Evolutionary conservation across 23 tunicate species (phyloP).

Genomic region (Halocynthia aurantium): DNA sequence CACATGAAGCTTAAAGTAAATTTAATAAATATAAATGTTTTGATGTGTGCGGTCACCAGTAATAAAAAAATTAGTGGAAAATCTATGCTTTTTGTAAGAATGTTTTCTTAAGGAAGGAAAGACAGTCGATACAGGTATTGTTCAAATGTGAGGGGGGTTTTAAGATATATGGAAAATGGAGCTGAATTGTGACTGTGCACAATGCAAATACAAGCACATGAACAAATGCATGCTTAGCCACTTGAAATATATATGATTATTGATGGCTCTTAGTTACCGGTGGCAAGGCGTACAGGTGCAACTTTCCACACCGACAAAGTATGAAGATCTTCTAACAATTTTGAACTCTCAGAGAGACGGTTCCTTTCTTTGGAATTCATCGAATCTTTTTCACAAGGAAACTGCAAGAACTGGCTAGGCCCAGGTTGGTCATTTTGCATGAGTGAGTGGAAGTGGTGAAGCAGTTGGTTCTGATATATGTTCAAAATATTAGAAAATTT

Average conservation of each 20-base stretch:
- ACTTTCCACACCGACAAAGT: slow-evolving; percentile 66
- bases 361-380: not conserved
- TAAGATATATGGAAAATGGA: not conserved
- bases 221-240: too few species aligned
- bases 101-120: too few species aligned
- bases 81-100: too few species aligned
- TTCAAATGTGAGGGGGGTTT: too few species aligned
- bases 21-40: not conserved
- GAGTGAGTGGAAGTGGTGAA: slow-evolving; percentile 38
- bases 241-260: too few species aligned
- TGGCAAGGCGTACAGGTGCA: slow-evolving; percentile 46
- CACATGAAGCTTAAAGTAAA: slow-evolving; percentile 35
- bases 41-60: too few species aligned
- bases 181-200: not conserved
- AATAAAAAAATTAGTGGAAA: too few species aligned
- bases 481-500: not conserved
- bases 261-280: slow-evolving; percentile 25
- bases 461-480: slow-evolving; percentile 33
- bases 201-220: not conserved
- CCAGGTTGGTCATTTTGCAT: slow-evolving; percentile 46
- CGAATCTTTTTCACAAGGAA: slow-evolving; percentile 18
- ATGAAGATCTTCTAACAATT: not conserved
- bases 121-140: too few species aligned
- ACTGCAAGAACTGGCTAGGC: slow-evolving; percentile 41
- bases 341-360: not conserved